These are phyloP conservation scores for Zeuzera pyrina DNA, from an alignment of 2,888 invertebrate species.

Conservation along the genomic window DNA sequence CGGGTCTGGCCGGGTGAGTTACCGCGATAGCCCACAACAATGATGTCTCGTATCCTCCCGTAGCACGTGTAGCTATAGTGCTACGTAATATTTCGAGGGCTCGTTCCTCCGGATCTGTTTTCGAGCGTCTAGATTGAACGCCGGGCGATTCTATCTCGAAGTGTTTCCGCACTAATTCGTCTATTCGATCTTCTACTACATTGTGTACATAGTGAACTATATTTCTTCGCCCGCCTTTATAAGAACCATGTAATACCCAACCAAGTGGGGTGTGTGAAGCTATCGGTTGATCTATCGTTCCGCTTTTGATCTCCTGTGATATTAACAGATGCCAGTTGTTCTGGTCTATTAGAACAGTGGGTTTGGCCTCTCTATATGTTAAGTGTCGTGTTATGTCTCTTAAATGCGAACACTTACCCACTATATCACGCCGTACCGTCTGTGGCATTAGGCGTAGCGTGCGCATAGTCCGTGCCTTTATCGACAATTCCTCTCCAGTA, in stretches of 20 bases:
- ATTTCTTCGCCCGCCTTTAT: no score
- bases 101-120: no score
- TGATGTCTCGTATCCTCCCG: slow-evolving; percentile 8
- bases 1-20: slow-evolving; percentile 23
- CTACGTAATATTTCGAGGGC: no score
- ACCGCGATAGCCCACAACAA: no score
- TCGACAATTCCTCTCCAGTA: background rate
- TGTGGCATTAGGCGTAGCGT: slow-evolving; percentile 3
- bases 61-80: no score
- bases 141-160: no score
- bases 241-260: slow-evolving; percentile 4
- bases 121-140: no score
- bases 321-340: no score
- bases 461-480: slow-evolving; percentile 3
- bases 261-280: slow-evolving; percentile 10
- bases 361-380: slow-evolving; percentile 5
- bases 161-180: no score
- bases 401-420: slow-evolving; percentile 5
- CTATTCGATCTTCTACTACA: background rate
- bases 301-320: no score
- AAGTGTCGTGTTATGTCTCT: slow-evolving; percentile 2
- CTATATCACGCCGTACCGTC: background rate
- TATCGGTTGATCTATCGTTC: slow-evolving; percentile 2
- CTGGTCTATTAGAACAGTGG: slow-evolving; percentile 6
- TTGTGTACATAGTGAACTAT: no score